A percentile compares a stretch with the other conserved stretches of the same genome.
Conservation (phyloP, 2,113 vertebrate species). For the Sardina pilchardus region DNA sequence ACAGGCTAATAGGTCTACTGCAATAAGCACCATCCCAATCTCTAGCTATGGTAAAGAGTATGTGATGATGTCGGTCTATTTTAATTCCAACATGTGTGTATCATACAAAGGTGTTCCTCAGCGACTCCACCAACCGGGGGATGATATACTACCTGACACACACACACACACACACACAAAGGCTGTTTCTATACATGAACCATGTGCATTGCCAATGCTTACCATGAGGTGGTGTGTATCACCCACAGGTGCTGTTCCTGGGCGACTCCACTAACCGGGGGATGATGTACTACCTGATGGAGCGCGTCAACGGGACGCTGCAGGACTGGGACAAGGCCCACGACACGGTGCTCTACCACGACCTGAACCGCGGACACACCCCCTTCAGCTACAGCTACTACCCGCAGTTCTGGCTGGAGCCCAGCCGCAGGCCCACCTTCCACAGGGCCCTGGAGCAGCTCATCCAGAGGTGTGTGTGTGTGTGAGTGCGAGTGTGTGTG, state of each 20-base stretch:
- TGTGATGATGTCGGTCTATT: too few relatives aligned
- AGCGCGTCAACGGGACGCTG: constrained; percentile 87
- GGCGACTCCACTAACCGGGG: constrained; percentile 96
- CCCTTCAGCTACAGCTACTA: constrained; percentile 91
- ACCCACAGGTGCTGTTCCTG: constrained; percentile 89
- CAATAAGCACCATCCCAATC: too few relatives aligned
- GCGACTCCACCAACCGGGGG: too few relatives aligned
- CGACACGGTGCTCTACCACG: constrained; percentile 78
- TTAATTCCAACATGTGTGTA: too few relatives aligned
- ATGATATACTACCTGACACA: too few relatives aligned
- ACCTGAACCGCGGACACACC: constrained; percentile 83
- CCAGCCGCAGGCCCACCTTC: constrained; percentile 81
- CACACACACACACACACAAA: too few relatives aligned
- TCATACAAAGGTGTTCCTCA: too few relatives aligned
- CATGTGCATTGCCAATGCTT: too few relatives aligned
- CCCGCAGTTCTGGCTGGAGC: constrained; percentile 90
- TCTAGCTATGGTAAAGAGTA: too few relatives aligned
- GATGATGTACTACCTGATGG: constrained; percentile 96
- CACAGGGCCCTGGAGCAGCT: not conserved
- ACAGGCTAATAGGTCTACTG: too few relatives aligned
- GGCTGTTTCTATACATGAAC: too few relatives aligned
- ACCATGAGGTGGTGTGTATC: not conserved
- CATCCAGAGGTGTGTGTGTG: not conserved
- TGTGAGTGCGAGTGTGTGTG: not conserved
- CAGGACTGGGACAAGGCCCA: constrained; percentile 91